Evolutionary conservation across 2,797 vertebrate species (phyloP), one percentile per base, ranked within the genome.

Genomic region (Schizothorax lantsangensis): DNA sequence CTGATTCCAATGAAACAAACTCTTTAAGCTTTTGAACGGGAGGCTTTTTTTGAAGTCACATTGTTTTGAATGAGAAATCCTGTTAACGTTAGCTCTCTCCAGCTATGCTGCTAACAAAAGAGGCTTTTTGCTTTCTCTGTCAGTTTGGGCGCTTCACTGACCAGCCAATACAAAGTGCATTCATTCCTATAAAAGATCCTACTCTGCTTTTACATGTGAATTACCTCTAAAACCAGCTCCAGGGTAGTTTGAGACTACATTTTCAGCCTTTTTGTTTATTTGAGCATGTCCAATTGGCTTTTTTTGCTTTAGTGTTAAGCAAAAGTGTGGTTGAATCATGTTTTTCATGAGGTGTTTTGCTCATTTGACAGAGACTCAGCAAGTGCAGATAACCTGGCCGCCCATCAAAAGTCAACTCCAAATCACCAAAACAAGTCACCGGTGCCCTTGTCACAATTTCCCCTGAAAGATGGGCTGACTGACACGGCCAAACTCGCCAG

Each of bases 351-450:
- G 43, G 6, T 80, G 15, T 40, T 73, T 68, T 30, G 26, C 33
- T 54, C 12, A 19, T 74, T 57, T 75, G 38, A 89, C 94, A 97
- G 98, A 99, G 97, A 98, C 97, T 97, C 97, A 86, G 96, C 96
- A 93, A 96, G 95, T 91, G 95, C 96, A 94, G 96, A 97, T 94
- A 98, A 97, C 94, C 96, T 97, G 96, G 93, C 97, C 95, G 96
- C 97, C 96, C 97, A 97, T 90, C 97, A 96, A 94, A 96, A 96
- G 93, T 95, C 96, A 93, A 96, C 95, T 92, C 92, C 96, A 91
- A 96, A 94, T 91, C 94, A 95, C 94, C 96, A 96, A 95, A 95
- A 95, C 92, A 96, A 96, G 93, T 95, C 94, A 89, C 93, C 96
- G 88, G 89, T 96, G 91, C 96, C 97, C 92, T 96, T 97, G 91